phyloP scores from a whole-genome alignment of 2,113 vertebrate genomes.

The Pterocles burchelli region DNA sequence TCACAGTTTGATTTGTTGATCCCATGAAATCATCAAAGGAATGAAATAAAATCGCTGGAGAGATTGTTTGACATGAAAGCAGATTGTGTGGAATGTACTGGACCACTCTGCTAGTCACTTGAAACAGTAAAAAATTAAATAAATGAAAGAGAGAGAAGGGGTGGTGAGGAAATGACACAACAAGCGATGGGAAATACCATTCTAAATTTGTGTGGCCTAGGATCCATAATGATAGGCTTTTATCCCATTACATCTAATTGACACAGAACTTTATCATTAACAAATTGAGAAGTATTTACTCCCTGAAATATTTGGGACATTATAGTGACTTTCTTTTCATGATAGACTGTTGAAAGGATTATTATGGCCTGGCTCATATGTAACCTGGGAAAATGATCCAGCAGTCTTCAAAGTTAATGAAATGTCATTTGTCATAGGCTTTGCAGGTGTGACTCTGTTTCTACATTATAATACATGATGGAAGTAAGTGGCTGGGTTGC shows the following conservation, averaged over 20 bases:
- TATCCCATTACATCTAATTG: slow-evolving; percentile 83
- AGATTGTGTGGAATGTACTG: slow-evolving; percentile 25
- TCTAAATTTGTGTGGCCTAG: slow-evolving; percentile 68
- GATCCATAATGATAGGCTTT: slow-evolving; percentile 69
- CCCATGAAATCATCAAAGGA: slow-evolving; percentile 52
- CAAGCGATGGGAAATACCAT: slow-evolving; percentile 66
- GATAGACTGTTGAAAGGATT: slow-evolving; percentile 76
- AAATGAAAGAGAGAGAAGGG: neutral
- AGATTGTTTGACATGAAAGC: slow-evolving; percentile 30
- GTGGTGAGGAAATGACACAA: neutral
- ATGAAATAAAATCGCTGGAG: slow-evolving; percentile 55
- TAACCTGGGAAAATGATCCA: slow-evolving; percentile 80
- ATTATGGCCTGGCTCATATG: slow-evolving; percentile 73
- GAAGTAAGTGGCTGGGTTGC: slow-evolving; percentile 30
- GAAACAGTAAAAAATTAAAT: slow-evolving; percentile 37
- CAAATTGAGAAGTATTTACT: slow-evolving; percentile 78
- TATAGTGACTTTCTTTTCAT: slow-evolving; percentile 74
- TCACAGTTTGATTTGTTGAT: slow-evolving; percentile 65
- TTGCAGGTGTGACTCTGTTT: slow-evolving; percentile 84
- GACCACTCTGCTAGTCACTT: slow-evolving; percentile 1
- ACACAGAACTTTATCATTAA: slow-evolving; percentile 80
- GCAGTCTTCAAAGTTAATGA: slow-evolving; percentile 80
- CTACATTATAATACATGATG: slow-evolving; percentile 57
- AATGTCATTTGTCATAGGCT: slow-evolving; percentile 84
- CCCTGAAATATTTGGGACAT: slow-evolving; percentile 78